Percentiles rank a stretch among this genome's conserved stretches.
phyloP scores from a whole-genome alignment of 2,113 vertebrate genomes.

The Tretioscincus oriximinensis region DNA sequence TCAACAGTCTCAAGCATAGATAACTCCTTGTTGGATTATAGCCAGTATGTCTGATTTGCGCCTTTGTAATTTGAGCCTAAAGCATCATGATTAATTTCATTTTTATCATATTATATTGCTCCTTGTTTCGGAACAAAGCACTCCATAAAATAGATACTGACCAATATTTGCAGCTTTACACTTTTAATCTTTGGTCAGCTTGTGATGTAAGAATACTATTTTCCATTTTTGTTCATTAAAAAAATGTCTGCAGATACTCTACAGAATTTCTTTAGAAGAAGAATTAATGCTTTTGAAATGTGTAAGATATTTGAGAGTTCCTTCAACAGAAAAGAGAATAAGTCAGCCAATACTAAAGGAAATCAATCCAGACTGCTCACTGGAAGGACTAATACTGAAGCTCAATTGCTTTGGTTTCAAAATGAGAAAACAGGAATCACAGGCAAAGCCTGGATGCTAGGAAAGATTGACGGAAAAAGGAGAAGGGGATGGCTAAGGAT shows the following conservation, averaged over 20 bases:
- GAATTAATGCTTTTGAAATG: no score
- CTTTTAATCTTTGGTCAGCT: background rate
- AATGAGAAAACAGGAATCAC: no score
- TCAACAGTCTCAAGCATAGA: background rate
- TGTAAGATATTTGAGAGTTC: no score
- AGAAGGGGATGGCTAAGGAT: no score
- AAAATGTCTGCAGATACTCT: slow-evolving; percentile 29
- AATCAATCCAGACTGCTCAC: no score
- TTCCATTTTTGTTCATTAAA: background rate
- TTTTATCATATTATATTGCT: background rate
- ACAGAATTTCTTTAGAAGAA: no score
- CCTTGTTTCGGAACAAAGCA: background rate
- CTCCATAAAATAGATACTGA: background rate
- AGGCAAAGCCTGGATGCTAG: no score
- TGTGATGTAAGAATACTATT: slow-evolving; percentile 35
- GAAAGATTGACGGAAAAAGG: no score
- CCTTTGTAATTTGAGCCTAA: background rate
- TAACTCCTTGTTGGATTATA: background rate
- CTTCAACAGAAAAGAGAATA: no score
- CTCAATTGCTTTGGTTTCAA: no score
- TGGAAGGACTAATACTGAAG: no score
- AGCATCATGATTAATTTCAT: background rate
- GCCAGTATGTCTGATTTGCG: background rate
- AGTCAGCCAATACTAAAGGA: no score
- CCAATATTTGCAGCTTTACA: background rate